Base-by-base conservation (phyloP, 2,888 invertebrate species). In the Malachius bipustulatus region DNA sequence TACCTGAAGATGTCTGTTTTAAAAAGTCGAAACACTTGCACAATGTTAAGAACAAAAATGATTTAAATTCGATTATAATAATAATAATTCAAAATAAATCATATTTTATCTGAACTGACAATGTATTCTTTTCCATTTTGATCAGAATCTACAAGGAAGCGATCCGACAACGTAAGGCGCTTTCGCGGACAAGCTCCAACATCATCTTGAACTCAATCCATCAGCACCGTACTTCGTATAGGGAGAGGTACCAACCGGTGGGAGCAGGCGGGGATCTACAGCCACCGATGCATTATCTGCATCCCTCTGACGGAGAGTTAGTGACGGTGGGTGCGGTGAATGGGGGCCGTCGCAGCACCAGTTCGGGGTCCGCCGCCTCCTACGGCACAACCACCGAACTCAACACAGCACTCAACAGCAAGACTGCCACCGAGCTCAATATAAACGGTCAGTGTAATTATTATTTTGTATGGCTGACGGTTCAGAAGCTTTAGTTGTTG, bases 61-160 rank as follows among this genome's bases (percentile, higher is more conserved):
- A n/a, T n/a, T n/a, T n/a, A n/a, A n/a, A n/a, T n/a, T n/a, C n/a
- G n/a, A n/a, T n/a, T n/a, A n/a, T n/a, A n/a, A n/a, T n/a, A n/a
- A n/a, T n/a, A n/a, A n/a, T n/a, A n/a, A n/a, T n/a, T n/a, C n/a
- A n/a, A n/a, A n/a, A n/a, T n/a, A n/a, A n/a, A n/a, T n/a, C n/a
- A n/a, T n/a, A n/a, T n/a, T n/a, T n/a, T n/a, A n/a, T n/a, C n/a
- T n/a, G n/a, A n/a, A n/a, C n/a, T n/a, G n/a, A n/a, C n/a, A n/a
- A n/a, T n/a, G n/a, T n/a, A n/a, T n/a, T n/a, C n/a, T n/a, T n/a
- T n/a, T n/a, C n/a, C n/a, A n/a, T n/a, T n/a, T n/a, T n/a, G n/a
- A n/a, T n/a, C n/a, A n/a, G n/a, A n/a, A 88, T 88, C 56, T 80
- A 77, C 57, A 69, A 83, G 56, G 85, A 85, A 63, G 85, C 87